Conservation (phyloP, 2,113 vertebrate species). For the Muscicapa adusta region DNA sequence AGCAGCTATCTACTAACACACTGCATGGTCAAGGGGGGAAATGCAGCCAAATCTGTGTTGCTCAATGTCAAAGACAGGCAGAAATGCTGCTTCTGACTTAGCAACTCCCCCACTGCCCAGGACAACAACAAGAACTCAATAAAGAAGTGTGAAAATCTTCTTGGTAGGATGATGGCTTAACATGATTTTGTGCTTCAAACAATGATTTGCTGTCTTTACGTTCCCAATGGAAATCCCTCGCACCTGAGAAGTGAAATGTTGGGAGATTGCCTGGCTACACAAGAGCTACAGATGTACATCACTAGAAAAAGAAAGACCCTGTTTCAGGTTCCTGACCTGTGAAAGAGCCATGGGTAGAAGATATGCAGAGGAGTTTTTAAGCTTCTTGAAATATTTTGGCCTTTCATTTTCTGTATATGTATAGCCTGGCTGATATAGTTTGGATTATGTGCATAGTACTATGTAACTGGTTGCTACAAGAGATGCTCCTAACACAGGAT, state of each 20-base stretch:
- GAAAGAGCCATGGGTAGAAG: neutral
- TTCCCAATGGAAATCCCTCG: neutral
- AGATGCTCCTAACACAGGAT: neutral
- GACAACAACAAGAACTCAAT: neutral
- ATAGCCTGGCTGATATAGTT: neutral
- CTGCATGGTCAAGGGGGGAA: neutral
- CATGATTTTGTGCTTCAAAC: neutral
- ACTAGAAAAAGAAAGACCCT: neutral
- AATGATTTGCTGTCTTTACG: neutral
- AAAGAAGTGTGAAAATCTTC: neutral
- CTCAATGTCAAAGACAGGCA: neutral
- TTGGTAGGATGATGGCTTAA: neutral
- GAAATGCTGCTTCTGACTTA: neutral
- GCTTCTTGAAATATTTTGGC: neutral
- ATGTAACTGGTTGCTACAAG: neutral
- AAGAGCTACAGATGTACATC: neutral
- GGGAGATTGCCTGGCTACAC: neutral
- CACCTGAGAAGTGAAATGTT: neutral
- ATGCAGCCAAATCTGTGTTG: neutral
- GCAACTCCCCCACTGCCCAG: neutral
- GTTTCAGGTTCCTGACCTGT: neutral
- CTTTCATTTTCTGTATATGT: neutral
- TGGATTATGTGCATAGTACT: neutral
- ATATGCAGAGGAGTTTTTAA: neutral
- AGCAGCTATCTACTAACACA: neutral